phyloP scores from a whole-genome alignment of 2,797 vertebrate genomes.

The Spea hammondii region DNA sequence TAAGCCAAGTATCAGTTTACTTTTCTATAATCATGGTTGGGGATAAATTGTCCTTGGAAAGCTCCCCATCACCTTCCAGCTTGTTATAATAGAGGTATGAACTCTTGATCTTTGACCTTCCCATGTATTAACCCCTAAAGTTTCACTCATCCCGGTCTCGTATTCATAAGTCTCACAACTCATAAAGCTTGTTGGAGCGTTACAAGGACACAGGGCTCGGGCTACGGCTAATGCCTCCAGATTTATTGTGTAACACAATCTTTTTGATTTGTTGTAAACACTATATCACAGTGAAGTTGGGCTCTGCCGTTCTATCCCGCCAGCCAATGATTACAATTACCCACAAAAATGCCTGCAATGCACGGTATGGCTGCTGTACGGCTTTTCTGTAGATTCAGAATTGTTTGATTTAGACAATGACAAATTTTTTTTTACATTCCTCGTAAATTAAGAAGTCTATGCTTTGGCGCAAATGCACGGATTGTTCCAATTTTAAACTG shows the following conservation, averaged over 20 bases:
- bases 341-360: constrained; percentile 4
- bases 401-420: neutral
- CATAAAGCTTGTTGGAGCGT: constrained; percentile 60
- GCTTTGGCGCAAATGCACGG: neutral
- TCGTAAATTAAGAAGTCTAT: neutral
- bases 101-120: constrained; percentile 75
- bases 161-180: constrained; percentile 60
- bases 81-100: constrained; percentile 74
- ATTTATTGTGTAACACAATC: constrained; percentile 60
- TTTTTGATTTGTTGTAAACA: constrained; percentile 57
- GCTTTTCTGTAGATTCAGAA: too few relatives aligned
- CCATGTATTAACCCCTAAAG: constrained; percentile 73
- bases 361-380: constrained; percentile 6
- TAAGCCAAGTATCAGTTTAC: too few relatives aligned
- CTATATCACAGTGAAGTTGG: constrained; percentile 41
- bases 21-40: too few relatives aligned
- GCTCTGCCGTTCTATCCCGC: constrained; percentile 48
- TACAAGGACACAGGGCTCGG: constrained; percentile 61
- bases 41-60: neutral
- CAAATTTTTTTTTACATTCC: neutral
- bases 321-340: constrained; percentile 50
- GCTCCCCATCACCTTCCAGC: constrained; percentile 52
- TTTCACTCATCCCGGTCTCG: constrained; percentile 60
- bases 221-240: constrained; percentile 55
- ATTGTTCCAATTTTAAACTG: too few relatives aligned